phyloP scores from a whole-genome alignment of 2,888 invertebrate genomes.

The Neoascia interrupta region DNA sequence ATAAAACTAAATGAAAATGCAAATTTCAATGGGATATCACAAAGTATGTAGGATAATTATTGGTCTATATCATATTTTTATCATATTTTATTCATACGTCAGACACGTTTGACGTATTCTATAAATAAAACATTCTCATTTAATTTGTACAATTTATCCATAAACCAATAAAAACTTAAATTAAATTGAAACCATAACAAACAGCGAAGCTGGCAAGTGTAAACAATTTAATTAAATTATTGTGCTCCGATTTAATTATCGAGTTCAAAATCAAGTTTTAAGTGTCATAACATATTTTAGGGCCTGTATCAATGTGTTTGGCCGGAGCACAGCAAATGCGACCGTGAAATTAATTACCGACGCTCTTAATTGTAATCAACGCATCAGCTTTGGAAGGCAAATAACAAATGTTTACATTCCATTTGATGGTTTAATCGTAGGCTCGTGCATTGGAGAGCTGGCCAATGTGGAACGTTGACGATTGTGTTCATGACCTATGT shows the following conservation, averaged over 20 bases:
- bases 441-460: conserved; percentile 31
- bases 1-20: too few relatives aligned
- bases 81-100: too few relatives aligned
- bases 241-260: conserved; percentile 22
- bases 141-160: too few relatives aligned
- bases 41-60: too few relatives aligned
- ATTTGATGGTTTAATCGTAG: conserved; percentile 16
- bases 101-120: too few relatives aligned
- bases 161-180: too few relatives aligned
- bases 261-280: conserved; percentile 19
- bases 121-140: too few relatives aligned
- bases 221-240: conserved; percentile 7
- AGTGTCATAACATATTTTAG: conserved; percentile 12
- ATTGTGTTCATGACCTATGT: conserved; percentile 35
- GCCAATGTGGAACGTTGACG: conserved; percentile 21
- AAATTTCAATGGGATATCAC: too few relatives aligned
- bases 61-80: too few relatives aligned
- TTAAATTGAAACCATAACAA: too few relatives aligned
- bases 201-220: conserved; percentile 9
- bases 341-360: conserved; percentile 39
- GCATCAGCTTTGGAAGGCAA: too few relatives aligned
- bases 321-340: not conserved
- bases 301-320: conserved; percentile 7
- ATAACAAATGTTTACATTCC: conserved; percentile 4
- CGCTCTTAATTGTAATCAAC: conserved; percentile 28